Evolutionary conservation across 1,140 invertebrate species (phyloP).

Genomic region (Dendrolimus kikuchii): DNA sequence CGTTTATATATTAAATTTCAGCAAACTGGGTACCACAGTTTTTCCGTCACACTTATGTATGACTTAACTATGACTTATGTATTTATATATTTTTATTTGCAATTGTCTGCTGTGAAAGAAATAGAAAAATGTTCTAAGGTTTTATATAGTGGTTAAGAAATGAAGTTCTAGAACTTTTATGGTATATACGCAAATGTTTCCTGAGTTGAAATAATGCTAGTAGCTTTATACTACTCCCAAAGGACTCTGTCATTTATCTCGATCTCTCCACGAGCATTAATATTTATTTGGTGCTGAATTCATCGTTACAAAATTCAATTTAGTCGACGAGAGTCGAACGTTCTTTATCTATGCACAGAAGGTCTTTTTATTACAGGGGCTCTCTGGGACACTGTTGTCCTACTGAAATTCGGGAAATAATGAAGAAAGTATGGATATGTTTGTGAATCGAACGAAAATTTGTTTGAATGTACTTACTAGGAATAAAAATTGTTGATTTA

Average conservation of each 20-base stretch:
- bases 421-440: constrained; percentile 47
- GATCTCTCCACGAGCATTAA: constrained; percentile 26
- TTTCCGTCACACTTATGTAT: too few relatives aligned
- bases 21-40: too few relatives aligned
- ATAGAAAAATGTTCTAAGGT: too few relatives aligned
- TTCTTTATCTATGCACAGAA: constrained; percentile 69
- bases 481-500: not conserved
- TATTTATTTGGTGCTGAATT: constrained; percentile 42
- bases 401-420: constrained; percentile 34
- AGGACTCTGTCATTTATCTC: constrained; percentile 9
- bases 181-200: not conserved
- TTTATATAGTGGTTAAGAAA: not conserved
- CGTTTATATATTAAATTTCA: too few relatives aligned
- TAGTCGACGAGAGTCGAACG: constrained; percentile 57
- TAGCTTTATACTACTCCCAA: not conserved
- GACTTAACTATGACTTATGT: too few relatives aligned
- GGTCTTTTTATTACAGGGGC: constrained; percentile 66
- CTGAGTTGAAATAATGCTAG: too few relatives aligned
- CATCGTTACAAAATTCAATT: constrained; percentile 62
- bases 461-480: not conserved
- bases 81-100: too few relatives aligned
- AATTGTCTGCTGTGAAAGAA: too few relatives aligned
- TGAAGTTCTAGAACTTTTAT: not conserved
- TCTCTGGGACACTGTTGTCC: constrained; percentile 50
- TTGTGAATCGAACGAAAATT: not conserved